phyloP scores from a whole-genome alignment of 2,888 invertebrate genomes.

The Microplitis manilae region DNA sequence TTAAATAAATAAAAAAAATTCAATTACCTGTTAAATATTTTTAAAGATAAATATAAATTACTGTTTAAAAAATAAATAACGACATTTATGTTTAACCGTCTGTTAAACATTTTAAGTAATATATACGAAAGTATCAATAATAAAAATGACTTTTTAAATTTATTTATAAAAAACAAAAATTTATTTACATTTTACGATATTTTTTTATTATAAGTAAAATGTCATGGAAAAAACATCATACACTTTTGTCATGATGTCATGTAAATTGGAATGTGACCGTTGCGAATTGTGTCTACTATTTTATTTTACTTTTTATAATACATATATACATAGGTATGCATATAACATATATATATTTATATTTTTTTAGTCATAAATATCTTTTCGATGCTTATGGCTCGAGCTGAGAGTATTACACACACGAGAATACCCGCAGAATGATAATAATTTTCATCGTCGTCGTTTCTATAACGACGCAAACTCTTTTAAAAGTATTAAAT shows the following conservation, averaged over 20 bases:
- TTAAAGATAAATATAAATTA: too few species aligned
- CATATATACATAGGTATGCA: background rate
- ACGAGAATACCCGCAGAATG: conserved; percentile 22
- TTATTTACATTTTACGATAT: too few species aligned
- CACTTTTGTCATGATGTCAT: conserved; percentile 1
- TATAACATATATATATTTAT: background rate
- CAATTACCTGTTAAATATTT: too few species aligned
- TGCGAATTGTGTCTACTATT: conserved; percentile 31
- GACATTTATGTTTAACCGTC: too few species aligned
- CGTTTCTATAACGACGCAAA: conserved; percentile 40
- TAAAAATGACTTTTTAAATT: too few species aligned
- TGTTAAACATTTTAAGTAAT: too few species aligned
- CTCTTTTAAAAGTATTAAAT: conserved; percentile 5
- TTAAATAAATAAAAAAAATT: too few species aligned
- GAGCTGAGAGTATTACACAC: background rate
- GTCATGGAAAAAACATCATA: background rate
- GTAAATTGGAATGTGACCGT: conserved; percentile 29
- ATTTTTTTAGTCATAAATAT: conserved; percentile 24
- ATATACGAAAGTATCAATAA: too few species aligned
- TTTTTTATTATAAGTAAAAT: background rate
- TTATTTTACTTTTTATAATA: background rate
- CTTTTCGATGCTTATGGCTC: background rate
- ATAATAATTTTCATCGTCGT: conserved; percentile 13
- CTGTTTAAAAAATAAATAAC: conserved; percentile 7
- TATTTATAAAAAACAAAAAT: too few species aligned